Conservation (phyloP, 2,888 invertebrate species). For the Microplitis deprimator region DNA sequence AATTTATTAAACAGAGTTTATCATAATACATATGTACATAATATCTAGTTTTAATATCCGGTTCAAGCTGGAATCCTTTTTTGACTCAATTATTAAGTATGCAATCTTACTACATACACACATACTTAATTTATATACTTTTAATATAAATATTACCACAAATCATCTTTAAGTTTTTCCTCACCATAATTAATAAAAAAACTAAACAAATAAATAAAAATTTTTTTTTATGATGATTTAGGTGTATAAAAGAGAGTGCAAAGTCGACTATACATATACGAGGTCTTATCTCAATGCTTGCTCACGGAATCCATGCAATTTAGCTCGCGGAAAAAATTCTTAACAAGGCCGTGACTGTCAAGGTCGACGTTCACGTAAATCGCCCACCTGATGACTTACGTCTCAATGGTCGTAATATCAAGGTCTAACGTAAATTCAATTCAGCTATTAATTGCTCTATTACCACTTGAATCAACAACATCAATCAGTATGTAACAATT, state of each 20-base stretch:
- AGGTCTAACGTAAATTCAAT: conserved; percentile 13
- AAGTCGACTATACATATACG: conserved; percentile 28
- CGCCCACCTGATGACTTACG: conserved; percentile 49
- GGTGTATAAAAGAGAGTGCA: not conserved
- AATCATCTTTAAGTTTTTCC: too few species aligned
- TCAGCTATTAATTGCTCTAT: conserved; percentile 3
- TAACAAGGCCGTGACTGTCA: conserved; percentile 64
- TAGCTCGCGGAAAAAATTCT: conserved; percentile 58
- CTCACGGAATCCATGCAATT: conserved; percentile 46
- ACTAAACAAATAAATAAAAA: not conserved
- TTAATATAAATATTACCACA: too few species aligned
- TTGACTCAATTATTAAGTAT: too few species aligned
- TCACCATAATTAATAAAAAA: too few species aligned
- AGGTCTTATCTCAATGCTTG: conserved; percentile 44
- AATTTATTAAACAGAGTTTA: too few species aligned
- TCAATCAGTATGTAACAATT: not conserved
- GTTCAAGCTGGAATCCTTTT: too few species aligned
- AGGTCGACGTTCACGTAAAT: conserved; percentile 52
- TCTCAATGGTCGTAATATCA: conserved; percentile 46
- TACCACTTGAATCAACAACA: not conserved
- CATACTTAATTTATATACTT: too few species aligned
- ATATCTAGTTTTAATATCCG: too few species aligned
- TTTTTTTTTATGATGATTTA: not conserved
- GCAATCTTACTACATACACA: too few species aligned
- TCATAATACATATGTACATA: too few species aligned